Evolutionary conservation across 2,888 invertebrate species (phyloP).

Genomic region (Plusia festucae): DNA sequence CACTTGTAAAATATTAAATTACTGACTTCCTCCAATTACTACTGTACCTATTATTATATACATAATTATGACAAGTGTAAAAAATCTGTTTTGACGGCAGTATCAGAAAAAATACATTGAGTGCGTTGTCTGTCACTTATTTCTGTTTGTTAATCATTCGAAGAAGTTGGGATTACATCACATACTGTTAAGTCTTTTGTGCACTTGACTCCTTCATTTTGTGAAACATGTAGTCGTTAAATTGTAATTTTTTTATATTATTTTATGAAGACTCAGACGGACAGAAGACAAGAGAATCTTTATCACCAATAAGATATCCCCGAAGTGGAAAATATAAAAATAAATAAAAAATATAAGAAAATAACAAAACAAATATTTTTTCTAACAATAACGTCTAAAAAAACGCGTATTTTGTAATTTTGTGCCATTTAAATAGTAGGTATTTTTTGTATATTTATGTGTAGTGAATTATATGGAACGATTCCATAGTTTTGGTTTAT

Average conservation of each 20-base stretch:
- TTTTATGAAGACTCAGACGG: no score
- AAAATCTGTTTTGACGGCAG: conserved; percentile 37
- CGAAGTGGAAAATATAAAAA: no score
- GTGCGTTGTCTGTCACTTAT: neutral
- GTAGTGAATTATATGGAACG: no score
- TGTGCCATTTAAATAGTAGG: no score
- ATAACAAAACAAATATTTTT: no score
- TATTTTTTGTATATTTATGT: no score
- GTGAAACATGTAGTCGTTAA: neutral
- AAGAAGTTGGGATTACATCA: neutral
- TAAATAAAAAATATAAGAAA: no score
- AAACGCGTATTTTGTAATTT: no score
- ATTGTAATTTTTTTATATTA: neutral
- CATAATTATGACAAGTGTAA: conserved; percentile 49
- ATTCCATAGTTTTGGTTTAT: no score
- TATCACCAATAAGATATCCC: no score
- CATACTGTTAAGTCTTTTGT: neutral
- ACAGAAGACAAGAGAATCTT: no score
- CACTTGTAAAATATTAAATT: conserved; percentile 48
- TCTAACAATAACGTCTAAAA: no score
- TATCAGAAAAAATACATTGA: conserved; percentile 22
- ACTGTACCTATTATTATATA: conserved; percentile 38
- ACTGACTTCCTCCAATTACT: conserved; percentile 54
- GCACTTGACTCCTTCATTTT: neutral
- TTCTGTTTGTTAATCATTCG: neutral